These are phyloP conservation scores for Heliconius hortense DNA, from an alignment of 2,888 invertebrate genomes.

Conservation along the genomic window DNA sequence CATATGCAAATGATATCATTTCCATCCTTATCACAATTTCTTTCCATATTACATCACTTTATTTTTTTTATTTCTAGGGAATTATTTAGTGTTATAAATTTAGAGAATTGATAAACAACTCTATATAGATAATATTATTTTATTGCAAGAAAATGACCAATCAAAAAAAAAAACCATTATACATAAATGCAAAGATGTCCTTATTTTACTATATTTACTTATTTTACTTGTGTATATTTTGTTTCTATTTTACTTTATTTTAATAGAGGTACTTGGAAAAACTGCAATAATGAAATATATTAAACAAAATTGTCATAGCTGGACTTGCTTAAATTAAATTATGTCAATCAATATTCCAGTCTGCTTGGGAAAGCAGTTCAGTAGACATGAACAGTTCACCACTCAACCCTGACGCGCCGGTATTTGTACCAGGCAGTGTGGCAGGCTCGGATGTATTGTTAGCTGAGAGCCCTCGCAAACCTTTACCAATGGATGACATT, in stretches of 20 bases:
- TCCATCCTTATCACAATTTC: neutral
- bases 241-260: neutral
- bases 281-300: neutral
- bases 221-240: neutral
- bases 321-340: neutral
- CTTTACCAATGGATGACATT: constrained; percentile 84
- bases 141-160: neutral
- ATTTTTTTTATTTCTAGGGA: neutral
- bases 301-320: neutral
- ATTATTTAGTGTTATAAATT: neutral
- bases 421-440: constrained; percentile 87
- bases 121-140: neutral
- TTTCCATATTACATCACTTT: neutral
- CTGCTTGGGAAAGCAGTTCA: constrained; percentile 76
- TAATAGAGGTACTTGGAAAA: neutral
- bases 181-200: neutral
- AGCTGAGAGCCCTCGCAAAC: constrained; percentile 88
- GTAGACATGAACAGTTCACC: constrained; percentile 89
- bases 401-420: constrained; percentile 92
- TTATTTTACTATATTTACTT: no score
- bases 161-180: no score
- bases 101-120: neutral
- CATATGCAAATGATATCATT: constrained; percentile 8
- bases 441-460: constrained; percentile 79
- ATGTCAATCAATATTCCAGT: constrained; percentile 56